Evolutionary conservation across 2,888 invertebrate species (phyloP), one percentile per base, ranked within the genome.

Genomic region (Papilio demoleus): DNA sequence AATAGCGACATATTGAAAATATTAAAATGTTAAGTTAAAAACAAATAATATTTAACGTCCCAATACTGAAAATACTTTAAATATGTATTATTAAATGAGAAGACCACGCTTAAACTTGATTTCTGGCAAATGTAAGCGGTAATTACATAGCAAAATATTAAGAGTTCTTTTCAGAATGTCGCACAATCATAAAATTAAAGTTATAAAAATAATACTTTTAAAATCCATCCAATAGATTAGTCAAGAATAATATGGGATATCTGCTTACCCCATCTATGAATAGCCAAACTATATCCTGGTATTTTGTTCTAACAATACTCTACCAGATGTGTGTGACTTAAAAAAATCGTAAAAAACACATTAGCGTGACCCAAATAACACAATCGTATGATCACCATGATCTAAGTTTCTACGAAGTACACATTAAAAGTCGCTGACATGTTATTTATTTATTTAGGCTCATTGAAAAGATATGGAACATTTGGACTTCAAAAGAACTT

Each of bases 281-380:
- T 19, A 22, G 31, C 27, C n/a, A 31, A 31, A 24, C 11, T n/a
- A 27, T 50, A 50, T 47, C 47, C 47, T 27, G 27, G n/a, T 50
- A 24, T 50, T 50, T 50, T 6, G n/a, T 31, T 47, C 47, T 59
- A 36, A 22, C 22, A 53, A 50, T 40, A 2, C 42, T 11, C 36
- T 24, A 27, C 60, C 67, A 67, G 67, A 67, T 67, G 67, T 75
- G 77, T 81, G 79, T 81, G 80, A 79, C 80, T 81, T 78, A 81
- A 75, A 70, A n/a, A 9, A 79, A 79, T 85, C 88, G 86, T 88
- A 88, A 88, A 88, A 88, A 82, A 80, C 77, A 79, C 86, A 86
- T 87, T 84, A 85, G 78, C 74, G 74, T 73, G 79, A 76, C 78
- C 85, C 73, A 79, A 82, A 85, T 86, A 67, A 36, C 42, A 12